Conservation (phyloP, 2,888 invertebrate species). For the Eudiplozoon nipponicum region DNA sequence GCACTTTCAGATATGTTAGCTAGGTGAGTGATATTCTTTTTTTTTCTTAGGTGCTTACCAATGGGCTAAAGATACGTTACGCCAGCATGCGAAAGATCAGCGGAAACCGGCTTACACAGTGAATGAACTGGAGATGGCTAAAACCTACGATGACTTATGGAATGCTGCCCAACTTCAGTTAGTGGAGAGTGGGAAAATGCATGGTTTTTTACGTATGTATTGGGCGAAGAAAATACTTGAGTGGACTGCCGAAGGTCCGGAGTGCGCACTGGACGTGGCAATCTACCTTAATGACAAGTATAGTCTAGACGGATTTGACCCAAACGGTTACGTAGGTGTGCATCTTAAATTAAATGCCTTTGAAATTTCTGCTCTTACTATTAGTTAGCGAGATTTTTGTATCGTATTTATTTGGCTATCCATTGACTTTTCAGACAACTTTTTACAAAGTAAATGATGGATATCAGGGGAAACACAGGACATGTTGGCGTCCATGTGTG, state of each 20-base stretch:
- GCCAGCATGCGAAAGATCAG: conserved; percentile 45
- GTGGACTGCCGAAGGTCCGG: conserved; percentile 44
- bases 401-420: no score
- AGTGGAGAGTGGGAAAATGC: conserved; percentile 52
- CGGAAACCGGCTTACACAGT: conserved; percentile 40
- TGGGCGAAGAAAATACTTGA: conserved; percentile 76
- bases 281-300: conserved; percentile 56
- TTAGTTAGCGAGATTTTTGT: no score
- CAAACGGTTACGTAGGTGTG: conserved; percentile 55
- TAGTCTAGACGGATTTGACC: conserved; percentile 53
- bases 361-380: no score
- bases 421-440: no score
- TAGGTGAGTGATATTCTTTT: no score
- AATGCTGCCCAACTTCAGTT: conserved; percentile 47
- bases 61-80: conserved; percentile 48
- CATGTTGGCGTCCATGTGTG: no score
- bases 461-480: no score
- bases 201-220: conserved; percentile 66
- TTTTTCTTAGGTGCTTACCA: conserved; percentile 31
- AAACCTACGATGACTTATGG: conserved; percentile 59
- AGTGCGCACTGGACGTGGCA: conserved; percentile 42
- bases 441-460: no score
- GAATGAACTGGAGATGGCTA: conserved; percentile 38
- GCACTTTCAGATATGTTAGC: no score
- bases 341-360: no score